Conservation (phyloP, 2,113 vertebrate species). For the Procapra przewalskii region DNA sequence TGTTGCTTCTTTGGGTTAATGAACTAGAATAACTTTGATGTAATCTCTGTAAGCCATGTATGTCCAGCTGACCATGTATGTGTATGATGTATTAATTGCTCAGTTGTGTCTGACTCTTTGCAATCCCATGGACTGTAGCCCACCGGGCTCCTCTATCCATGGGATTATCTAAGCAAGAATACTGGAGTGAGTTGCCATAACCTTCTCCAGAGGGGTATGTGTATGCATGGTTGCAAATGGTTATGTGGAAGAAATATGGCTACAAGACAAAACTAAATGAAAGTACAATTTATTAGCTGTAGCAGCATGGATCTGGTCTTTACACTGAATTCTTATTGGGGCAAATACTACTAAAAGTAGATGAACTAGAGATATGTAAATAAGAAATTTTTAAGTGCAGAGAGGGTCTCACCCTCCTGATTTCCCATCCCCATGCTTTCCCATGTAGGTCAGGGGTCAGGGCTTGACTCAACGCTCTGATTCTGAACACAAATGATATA, state of each 20-base stretch:
- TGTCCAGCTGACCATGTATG: not conserved
- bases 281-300: not conserved
- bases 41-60: not conserved
- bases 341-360: not conserved
- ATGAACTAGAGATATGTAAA: not conserved
- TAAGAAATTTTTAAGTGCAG: not conserved
- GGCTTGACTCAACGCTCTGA: not conserved
- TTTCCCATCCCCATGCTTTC: not conserved
- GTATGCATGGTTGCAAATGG: not conserved
- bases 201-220: not conserved
- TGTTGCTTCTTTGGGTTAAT: not conserved
- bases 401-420: not conserved
- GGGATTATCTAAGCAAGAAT: not conserved
- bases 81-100: not conserved
- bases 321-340: not conserved
- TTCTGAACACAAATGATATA: not conserved
- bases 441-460: not conserved
- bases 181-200: not conserved
- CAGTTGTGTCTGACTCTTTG: not conserved
- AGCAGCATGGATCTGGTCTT: not conserved
- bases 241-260: not conserved
- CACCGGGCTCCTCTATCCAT: not conserved
- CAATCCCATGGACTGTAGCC: not conserved
- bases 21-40: not conserved
- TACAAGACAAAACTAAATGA: not conserved